A percentile compares a stretch with the other conserved stretches of the same genome.
Conservation (phyloP, 2,113 vertebrate genomes). For the Mirza zaza region DNA sequence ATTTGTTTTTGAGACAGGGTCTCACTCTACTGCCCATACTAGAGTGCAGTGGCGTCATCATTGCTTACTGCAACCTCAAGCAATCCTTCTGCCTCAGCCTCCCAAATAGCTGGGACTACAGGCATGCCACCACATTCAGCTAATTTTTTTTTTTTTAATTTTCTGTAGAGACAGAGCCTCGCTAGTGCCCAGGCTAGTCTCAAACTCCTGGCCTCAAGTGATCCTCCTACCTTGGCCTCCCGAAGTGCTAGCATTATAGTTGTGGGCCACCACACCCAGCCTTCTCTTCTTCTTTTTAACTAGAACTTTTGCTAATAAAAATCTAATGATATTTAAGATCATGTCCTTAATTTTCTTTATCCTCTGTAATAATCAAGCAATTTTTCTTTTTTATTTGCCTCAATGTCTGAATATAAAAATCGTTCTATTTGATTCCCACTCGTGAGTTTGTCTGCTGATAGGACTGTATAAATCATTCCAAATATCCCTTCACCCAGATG, state of each 20-base stretch:
- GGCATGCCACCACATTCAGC: no score
- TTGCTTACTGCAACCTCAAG: no score
- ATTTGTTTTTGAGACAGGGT: not conserved
- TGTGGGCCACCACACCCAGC: no score
- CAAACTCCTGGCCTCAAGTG: no score
- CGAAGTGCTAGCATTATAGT: no score
- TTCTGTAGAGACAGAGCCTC: no score
- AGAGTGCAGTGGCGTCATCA: no score
- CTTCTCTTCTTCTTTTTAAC: not conserved
- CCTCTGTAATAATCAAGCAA: not conserved
- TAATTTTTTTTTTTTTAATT: no score
- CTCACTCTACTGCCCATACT: not conserved
- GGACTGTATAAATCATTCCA: not conserved
- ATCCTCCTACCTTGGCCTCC: no score
- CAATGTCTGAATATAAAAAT: not conserved
- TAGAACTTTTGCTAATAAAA: slow-evolving; percentile 55
- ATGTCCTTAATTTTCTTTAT: not conserved
- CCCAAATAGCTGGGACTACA: no score
- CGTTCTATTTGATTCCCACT: not conserved
- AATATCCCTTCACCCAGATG: not conserved
- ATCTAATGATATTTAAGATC: not conserved
- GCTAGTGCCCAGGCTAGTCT: no score
- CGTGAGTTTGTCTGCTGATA: not conserved
- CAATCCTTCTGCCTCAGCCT: no score
- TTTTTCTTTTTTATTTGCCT: not conserved